phyloP scores from a whole-genome alignment of 2,113 vertebrate species.

The Erythrocebus patas region DNA sequence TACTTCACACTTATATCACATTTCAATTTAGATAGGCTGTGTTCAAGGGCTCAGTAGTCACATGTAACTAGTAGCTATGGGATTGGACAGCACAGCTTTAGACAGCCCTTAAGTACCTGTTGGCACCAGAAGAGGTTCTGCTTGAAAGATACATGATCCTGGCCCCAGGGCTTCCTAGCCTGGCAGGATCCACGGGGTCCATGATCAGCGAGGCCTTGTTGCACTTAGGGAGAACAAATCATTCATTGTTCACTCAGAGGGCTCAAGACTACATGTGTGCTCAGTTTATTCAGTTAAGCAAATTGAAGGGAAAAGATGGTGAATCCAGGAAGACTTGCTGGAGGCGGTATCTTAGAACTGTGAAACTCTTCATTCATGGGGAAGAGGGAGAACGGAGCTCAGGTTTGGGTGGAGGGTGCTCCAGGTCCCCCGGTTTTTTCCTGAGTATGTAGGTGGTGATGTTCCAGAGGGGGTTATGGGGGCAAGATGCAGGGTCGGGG shows the following conservation, averaged over 20 bases:
- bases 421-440: background rate
- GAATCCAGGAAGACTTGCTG: background rate
- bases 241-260: background rate
- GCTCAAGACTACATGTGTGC: background rate
- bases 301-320: background rate
- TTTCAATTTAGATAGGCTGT: background rate
- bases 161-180: background rate
- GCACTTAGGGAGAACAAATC: background rate
- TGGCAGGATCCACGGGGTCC: background rate
- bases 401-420: background rate
- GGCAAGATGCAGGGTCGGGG: background rate
- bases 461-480: background rate
- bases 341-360: background rate
- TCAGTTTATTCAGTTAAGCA: background rate
- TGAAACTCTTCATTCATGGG: background rate
- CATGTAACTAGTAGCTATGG: background rate
- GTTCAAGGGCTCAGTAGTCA: background rate
- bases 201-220: background rate
- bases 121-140: background rate
- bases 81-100: background rate
- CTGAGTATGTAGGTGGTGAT: background rate
- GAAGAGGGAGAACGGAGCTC: background rate
- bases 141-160: background rate
- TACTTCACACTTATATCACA: background rate
- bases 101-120: background rate